Conservation (phyloP, 2,797 vertebrate genomes). For the Mormyrus hasselquistii region DNA sequence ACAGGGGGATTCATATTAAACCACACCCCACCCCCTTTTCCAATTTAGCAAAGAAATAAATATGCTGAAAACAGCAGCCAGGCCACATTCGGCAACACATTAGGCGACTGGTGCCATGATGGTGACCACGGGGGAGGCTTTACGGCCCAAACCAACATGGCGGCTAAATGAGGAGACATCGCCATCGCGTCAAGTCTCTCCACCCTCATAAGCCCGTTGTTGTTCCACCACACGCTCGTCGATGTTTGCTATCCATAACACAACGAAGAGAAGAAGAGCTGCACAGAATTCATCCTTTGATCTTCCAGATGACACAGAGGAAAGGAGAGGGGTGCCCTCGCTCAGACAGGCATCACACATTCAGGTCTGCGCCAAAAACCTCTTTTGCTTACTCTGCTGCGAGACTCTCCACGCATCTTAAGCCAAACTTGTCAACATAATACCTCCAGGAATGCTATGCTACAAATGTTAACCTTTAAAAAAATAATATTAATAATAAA, state of each 20-base stretch:
- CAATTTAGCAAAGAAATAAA: neutral
- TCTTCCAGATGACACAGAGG: neutral
- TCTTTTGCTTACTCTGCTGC: neutral
- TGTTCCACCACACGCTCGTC: neutral
- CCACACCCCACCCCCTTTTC: neutral
- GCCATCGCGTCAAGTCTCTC: neutral
- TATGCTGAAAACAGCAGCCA: neutral
- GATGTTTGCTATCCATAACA: neutral
- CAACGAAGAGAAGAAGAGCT: neutral
- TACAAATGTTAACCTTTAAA: slow-evolving; percentile 2
- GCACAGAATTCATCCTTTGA: neutral
- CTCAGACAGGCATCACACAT: neutral
- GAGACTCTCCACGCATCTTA: neutral
- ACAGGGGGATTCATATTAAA: neutral
- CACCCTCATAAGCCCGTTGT: neutral
- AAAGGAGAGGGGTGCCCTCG: neutral
- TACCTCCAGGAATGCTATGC: neutral
- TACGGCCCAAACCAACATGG: neutral
- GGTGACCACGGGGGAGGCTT: neutral
- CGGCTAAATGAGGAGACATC: neutral
- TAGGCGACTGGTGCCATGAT: neutral
- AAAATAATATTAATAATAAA: neutral
- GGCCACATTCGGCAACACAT: neutral
- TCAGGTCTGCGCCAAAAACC: neutral
- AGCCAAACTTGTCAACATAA: neutral